Conservation (phyloP, 2,113 vertebrate genomes). For the Rhegmatorhina hoffmannsi region DNA sequence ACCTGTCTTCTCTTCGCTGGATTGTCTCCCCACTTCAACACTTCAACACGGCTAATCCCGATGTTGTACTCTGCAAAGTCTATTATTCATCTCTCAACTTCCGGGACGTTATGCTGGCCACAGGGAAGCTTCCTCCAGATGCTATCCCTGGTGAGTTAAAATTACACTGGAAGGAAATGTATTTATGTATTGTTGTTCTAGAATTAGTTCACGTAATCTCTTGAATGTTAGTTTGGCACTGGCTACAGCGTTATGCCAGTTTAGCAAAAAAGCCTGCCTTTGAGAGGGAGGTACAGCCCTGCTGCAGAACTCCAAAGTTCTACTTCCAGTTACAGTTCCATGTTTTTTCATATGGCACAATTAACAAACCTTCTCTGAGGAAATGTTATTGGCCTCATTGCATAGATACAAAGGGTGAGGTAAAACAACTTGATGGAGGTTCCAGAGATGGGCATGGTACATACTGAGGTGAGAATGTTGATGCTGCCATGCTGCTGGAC, state of each 20-base stretch:
- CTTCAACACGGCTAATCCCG: slow-evolving; percentile 54
- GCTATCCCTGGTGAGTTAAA: slow-evolving; percentile 89
- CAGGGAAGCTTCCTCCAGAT: slow-evolving; percentile 92
- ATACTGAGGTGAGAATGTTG: background rate
- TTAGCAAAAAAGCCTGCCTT: background rate
- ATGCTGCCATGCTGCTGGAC: background rate
- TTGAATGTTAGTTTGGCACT: background rate
- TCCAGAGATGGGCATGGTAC: background rate
- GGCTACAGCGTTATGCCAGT: background rate
- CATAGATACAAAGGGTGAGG: background rate
- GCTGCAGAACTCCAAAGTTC: background rate
- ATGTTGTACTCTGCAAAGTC: slow-evolving; percentile 81
- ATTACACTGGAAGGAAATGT: background rate
- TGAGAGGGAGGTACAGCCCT: background rate
- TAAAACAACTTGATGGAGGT: background rate
- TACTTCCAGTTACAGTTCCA: background rate
- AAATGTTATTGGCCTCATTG: background rate
- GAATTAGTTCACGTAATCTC: background rate
- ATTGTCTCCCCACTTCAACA: slow-evolving; percentile 86
- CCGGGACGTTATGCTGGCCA: slow-evolving; percentile 95
- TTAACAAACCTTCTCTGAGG: background rate
- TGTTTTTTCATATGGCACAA: background rate
- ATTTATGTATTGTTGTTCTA: background rate
- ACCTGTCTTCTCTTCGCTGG: slow-evolving; percentile 93
- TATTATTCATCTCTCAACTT: slow-evolving; percentile 96